Evolutionary conservation across 2,113 vertebrate species (phyloP).

Genomic region (Andinoacara biseriatus): DNA sequence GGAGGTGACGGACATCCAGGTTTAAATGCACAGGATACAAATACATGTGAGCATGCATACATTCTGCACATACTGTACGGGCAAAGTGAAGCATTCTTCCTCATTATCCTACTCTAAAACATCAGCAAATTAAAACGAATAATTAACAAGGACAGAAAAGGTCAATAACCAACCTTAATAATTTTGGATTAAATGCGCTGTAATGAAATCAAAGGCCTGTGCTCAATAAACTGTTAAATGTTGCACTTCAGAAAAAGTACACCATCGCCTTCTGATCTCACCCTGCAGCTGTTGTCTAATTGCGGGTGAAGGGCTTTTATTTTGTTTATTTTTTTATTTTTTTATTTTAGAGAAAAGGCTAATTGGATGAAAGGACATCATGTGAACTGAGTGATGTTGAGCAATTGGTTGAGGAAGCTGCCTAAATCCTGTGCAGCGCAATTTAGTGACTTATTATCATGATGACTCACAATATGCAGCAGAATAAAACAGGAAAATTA

Average conservation of each 20-base stretch:
- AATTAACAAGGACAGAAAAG: slow-evolving; percentile 65
- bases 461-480: slow-evolving; percentile 13
- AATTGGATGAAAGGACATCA: slow-evolving; percentile 26
- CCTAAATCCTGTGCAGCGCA: slow-evolving; percentile 3
- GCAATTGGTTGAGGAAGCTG: slow-evolving; percentile 11
- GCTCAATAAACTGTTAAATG: slow-evolving; percentile 66
- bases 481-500: neutral
- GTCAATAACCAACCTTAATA: slow-evolving; percentile 72
- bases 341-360: slow-evolving; percentile 27
- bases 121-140: slow-evolving; percentile 61
- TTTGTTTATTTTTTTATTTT: slow-evolving; percentile 35
- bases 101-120: slow-evolving; percentile 61
- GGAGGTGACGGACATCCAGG: slow-evolving; percentile 20
- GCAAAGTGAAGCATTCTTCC: slow-evolving; percentile 35
- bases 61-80: slow-evolving; percentile 3
- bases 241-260: slow-evolving; percentile 50
- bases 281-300: slow-evolving; percentile 39
- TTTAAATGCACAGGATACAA: neutral
- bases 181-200: slow-evolving; percentile 70
- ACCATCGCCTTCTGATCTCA: slow-evolving; percentile 46
- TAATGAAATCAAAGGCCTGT: slow-evolving; percentile 65
- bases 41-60: neutral
- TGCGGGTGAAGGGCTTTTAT: slow-evolving; percentile 20
- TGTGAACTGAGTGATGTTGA: slow-evolving; percentile 15
- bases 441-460: slow-evolving; percentile 8